Base-by-base conservation (phyloP, 2,797 vertebrate species). In the Lutjanus campechanus region DNA sequence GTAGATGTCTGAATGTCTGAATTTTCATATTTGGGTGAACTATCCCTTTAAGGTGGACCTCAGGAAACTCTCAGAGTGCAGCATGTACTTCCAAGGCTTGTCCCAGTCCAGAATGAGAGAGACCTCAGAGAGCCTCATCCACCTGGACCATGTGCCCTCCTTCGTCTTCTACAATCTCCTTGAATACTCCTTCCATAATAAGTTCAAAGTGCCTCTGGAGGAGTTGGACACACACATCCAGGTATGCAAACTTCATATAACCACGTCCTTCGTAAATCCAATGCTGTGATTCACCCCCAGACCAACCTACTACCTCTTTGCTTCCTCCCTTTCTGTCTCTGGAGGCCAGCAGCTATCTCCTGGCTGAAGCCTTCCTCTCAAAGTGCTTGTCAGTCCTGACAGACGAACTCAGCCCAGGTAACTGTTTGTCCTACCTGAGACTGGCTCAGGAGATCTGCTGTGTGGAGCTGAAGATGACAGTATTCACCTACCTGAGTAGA, bases 101-200 rank as follows among this genome's bases (percentile, higher is more conserved):
- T 95, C 92, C 20, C 92, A 91, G 60, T 96, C 95, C 59, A 87
- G 81, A 50, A 97, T 96, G 96, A 95, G 88, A 80, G 96, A 96
- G 85, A 95, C 89, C 0, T 81, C 83, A 3, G 94, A 95, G 65
- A 82, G 81, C 25, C 77, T 92, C 43, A 88, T 96, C 78, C 74
- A 85, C 16, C 86, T 97, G 71, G 87, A 92, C 19, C 93, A 95
- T 2, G 84, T 96, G 29, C 87, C 95, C 2, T 95, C 95, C 9
- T 85, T 73, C 0, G 60, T 93, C 69, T 96, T 97, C 79, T 81
- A 82, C 76, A 93, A 86, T 79, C 71, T 96, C 44, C 92, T 96
- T 22, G 93, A 96, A 82, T 96, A 95, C 82, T 93, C 78, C 70
- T 96, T 96, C 85, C 40, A 79, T 5, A n/a, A 90, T 17, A 73